Conservation (phyloP, 1,140 invertebrate species). For the Saccostrea echinata region DNA sequence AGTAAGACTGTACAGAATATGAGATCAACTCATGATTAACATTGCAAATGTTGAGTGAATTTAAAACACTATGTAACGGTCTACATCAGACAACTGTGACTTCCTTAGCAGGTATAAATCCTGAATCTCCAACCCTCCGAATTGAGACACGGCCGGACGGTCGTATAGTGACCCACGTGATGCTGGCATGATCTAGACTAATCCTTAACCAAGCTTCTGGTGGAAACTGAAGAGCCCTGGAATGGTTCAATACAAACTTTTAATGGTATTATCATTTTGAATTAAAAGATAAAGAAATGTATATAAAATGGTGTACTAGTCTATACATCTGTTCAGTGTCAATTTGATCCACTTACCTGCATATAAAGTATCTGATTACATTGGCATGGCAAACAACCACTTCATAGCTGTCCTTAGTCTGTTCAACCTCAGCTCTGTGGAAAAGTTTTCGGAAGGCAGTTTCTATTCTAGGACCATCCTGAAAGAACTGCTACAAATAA, state of each 20-base stretch:
- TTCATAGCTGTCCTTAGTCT: slow-evolving; percentile 93
- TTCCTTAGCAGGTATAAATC: slow-evolving; percentile 90
- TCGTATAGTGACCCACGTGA: slow-evolving; percentile 93
- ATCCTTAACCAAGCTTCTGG: slow-evolving; percentile 97
- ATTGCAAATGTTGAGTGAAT: not conserved
- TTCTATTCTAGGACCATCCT: slow-evolving; percentile 98
- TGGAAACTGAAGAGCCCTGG: slow-evolving; percentile 97
- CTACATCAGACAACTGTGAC: slow-evolving; percentile 54
- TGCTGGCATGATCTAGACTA: slow-evolving; percentile 93
- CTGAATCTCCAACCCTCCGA: slow-evolving; percentile 90
- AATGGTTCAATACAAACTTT: slow-evolving; percentile 69
- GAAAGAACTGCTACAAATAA: slow-evolving; percentile 87
- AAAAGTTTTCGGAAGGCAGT: slow-evolving; percentile 97
- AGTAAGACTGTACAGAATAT: no score
- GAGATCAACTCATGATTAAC: not conserved
- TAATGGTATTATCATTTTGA: no score
- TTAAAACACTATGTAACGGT: not conserved
- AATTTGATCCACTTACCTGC: slow-evolving; percentile 85
- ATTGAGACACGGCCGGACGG: slow-evolving; percentile 92
- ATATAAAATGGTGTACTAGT: no score
- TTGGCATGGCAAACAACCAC: slow-evolving; percentile 98
- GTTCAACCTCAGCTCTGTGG: slow-evolving; percentile 90
- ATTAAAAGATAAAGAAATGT: no score
- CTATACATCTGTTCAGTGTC: slow-evolving; percentile 46
- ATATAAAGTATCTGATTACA: slow-evolving; percentile 98